phyloP scores from a whole-genome alignment of 2,797 vertebrate genomes.

The Chrosomus eos region DNA sequence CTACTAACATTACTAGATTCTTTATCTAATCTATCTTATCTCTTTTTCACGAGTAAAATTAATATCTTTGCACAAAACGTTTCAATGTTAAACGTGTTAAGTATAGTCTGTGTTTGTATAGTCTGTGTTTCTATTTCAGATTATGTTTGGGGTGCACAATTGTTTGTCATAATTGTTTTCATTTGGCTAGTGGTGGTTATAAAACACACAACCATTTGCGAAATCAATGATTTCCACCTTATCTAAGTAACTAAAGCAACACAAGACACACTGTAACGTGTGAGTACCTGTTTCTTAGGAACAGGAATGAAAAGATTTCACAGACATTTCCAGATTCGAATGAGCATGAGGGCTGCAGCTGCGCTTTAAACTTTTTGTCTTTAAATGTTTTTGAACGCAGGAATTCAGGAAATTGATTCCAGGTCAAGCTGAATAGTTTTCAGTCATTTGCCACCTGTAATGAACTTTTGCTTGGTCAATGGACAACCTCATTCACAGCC shows the following conservation, averaged over 20 bases:
- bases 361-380: neutral
- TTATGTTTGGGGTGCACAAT: neutral
- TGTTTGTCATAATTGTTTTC: neutral
- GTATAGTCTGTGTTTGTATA: neutral
- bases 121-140: neutral
- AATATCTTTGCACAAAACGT: neutral
- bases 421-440: conserved; percentile 21
- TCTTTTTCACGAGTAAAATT: neutral
- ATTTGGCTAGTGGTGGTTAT: neutral
- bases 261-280: conserved; percentile 25
- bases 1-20: neutral
- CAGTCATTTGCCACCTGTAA: conserved; percentile 11
- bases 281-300: conserved; percentile 40
- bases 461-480: conserved; percentile 34
- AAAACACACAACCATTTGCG: neutral
- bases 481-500: conserved; percentile 24
- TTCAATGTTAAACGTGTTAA: neutral
- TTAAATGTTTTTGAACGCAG: conserved; percentile 6
- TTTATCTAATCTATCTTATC: too few species aligned
- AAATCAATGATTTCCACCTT: conserved; percentile 32
- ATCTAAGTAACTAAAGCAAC: conserved; percentile 41
- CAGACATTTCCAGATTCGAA: neutral
- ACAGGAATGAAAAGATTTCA: conserved; percentile 31
- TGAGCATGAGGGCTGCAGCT: neutral
- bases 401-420: conserved; percentile 45